These are phyloP conservation scores for Naja naja DNA, from an alignment of 2,113 vertebrate genomes.

Conservation along the genomic window DNA sequence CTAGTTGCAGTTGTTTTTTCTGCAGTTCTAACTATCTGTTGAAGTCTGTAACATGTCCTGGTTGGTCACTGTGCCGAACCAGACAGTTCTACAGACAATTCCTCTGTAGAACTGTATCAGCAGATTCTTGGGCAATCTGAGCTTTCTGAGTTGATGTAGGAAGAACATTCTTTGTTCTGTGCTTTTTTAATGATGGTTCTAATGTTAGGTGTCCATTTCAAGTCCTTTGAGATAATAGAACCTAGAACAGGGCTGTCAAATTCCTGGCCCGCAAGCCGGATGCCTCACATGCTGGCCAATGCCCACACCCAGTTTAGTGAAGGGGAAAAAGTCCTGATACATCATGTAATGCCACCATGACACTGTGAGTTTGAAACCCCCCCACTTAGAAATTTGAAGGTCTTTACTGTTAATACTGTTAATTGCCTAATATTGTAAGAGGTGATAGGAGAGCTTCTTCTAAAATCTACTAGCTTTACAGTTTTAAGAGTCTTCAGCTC, in stretches of 20 bases:
- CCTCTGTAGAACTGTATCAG: neutral
- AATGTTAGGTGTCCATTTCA: neutral
- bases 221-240: neutral
- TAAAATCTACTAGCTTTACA: neutral
- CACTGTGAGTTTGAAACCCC: too few species aligned
- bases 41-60: neutral
- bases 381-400: neutral
- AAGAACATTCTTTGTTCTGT: neutral
- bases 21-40: neutral
- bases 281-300: too few species aligned
- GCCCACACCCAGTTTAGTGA: too few species aligned
- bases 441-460: neutral
- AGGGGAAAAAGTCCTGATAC: too few species aligned
- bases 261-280: too few species aligned
- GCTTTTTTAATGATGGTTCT: neutral
- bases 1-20: too few species aligned
- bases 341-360: too few species aligned
- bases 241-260: too few species aligned
- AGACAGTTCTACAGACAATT: neutral
- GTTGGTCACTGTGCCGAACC: neutral
- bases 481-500: neutral
- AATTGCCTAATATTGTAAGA: neutral
- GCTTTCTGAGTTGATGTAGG: neutral
- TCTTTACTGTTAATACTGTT: neutral
- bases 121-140: neutral